phyloP scores from a whole-genome alignment of 2,888 invertebrate genomes.

The Pocota personata region DNA sequence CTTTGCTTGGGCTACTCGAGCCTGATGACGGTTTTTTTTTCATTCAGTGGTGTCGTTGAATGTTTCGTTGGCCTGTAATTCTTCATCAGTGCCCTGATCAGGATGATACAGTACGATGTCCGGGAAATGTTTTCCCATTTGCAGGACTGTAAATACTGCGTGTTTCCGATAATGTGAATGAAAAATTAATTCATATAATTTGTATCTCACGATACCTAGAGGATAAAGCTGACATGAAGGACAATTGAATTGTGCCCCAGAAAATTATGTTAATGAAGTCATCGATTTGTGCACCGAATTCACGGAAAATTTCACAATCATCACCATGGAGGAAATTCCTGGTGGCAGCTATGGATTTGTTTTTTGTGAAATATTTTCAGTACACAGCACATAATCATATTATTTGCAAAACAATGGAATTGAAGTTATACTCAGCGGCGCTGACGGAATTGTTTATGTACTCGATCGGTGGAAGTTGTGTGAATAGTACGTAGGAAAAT shows the following conservation, averaged over 20 bases:
- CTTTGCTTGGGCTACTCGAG: slow-evolving; percentile 77
- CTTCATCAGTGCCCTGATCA: slow-evolving; percentile 78
- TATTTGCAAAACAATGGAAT: slow-evolving; percentile 77
- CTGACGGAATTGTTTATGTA: slow-evolving; percentile 80
- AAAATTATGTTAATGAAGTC: slow-evolving; percentile 77
- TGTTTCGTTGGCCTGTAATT: slow-evolving; percentile 80
- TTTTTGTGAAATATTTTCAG: slow-evolving; percentile 78
- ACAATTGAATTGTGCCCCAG: slow-evolving; percentile 76
- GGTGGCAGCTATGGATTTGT: slow-evolving; percentile 80
- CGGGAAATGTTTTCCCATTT: slow-evolving; percentile 76
- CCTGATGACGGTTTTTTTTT: slow-evolving; percentile 78
- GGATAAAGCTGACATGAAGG: slow-evolving; percentile 35
- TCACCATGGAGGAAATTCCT: slow-evolving; percentile 81
- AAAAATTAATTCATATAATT: slow-evolving; percentile 23
- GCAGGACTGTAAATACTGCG: slow-evolving; percentile 75
- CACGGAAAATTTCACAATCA: slow-evolving; percentile 78
- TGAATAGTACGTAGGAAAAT: no score
- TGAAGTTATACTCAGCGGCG: slow-evolving; percentile 79
- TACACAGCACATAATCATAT: background rate
- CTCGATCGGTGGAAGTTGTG: slow-evolving; percentile 80
- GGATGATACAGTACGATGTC: slow-evolving; percentile 79
- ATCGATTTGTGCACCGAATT: slow-evolving; percentile 81
- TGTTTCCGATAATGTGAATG: background rate
- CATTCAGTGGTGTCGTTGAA: slow-evolving; percentile 80
- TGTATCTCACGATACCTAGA: background rate